Conservation (phyloP, 2,888 invertebrate genomes). For the Morpho deidamia region DNA sequence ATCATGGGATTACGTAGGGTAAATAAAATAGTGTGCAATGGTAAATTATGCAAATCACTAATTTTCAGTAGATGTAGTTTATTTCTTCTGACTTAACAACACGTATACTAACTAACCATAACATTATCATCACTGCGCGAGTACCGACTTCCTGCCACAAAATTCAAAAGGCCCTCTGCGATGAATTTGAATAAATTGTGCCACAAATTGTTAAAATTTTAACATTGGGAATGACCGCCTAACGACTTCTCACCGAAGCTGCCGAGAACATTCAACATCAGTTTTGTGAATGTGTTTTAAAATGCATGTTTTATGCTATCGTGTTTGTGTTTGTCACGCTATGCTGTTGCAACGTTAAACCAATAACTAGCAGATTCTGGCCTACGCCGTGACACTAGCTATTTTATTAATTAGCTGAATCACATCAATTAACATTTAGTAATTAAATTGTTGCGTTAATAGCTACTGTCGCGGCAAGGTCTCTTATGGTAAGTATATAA, state of each 20-base stretch:
- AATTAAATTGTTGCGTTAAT: not conserved
- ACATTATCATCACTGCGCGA: constrained; percentile 51
- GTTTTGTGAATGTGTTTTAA: constrained; percentile 61
- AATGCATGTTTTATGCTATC: constrained; percentile 66
- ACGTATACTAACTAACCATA: constrained; percentile 31
- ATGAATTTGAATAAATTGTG: constrained; percentile 42
- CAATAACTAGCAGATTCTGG: constrained; percentile 20
- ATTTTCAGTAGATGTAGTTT: constrained; percentile 14
- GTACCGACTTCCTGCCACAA: constrained; percentile 75
- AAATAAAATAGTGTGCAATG: constrained; percentile 10
- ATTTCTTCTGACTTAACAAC: constrained; percentile 10
- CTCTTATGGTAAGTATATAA: constrained; percentile 11
- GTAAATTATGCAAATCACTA: constrained; percentile 5
- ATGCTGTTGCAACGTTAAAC: constrained; percentile 30
- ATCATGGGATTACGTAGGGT: constrained; percentile 6
- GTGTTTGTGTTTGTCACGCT: constrained; percentile 65
- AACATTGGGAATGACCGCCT: constrained; percentile 67
- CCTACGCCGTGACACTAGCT: constrained; percentile 12
- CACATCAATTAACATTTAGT: not conserved
- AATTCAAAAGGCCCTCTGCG: constrained; percentile 41
- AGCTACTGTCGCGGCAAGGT: constrained; percentile 16
- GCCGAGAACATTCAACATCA: constrained; percentile 47
- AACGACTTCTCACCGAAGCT: constrained; percentile 61
- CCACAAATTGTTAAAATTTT: constrained; percentile 56
- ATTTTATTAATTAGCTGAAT: not conserved